phyloP scores from a whole-genome alignment of 2,888 invertebrate species.

The Eretmocerus hayati region DNA sequence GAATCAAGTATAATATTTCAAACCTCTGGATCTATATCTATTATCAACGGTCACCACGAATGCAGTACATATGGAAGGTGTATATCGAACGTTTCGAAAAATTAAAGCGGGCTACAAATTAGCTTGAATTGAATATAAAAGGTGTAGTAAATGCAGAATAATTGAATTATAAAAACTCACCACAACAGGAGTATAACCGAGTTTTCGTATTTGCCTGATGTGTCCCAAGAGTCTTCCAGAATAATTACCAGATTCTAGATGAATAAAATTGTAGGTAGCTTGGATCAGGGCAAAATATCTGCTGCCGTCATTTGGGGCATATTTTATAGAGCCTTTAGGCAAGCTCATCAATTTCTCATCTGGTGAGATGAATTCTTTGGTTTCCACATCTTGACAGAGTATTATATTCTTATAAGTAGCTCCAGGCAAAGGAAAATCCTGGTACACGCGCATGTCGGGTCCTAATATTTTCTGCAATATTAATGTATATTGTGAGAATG shows the following conservation, averaged over 20 bases:
- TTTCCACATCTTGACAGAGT: constrained; percentile 52
- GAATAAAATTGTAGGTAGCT: constrained; percentile 29
- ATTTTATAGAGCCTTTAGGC: constrained; percentile 26
- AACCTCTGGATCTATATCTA: no score
- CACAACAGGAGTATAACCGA: constrained; percentile 46
- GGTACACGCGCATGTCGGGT: constrained; percentile 47
- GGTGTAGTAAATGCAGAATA: no score
- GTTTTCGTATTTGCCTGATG: constrained; percentile 54
- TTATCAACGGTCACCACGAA: no score
- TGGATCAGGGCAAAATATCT: constrained; percentile 55
- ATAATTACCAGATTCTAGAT: constrained; percentile 12
- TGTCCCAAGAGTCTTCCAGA: constrained; percentile 56
- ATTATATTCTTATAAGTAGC: constrained; percentile 59
- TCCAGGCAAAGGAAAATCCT: constrained; percentile 62
- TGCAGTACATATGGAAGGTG: no score
- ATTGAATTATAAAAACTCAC: no score
- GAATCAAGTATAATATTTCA: no score
- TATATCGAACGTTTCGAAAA: no score
- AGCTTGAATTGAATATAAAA: no score
- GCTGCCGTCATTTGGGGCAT: constrained; percentile 21
- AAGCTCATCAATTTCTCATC: constrained; percentile 25
- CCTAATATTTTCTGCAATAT: constrained; percentile 44
- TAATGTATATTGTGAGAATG: no score
- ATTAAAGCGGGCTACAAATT: no score
- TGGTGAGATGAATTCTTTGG: constrained; percentile 45